phyloP scores from a whole-genome alignment of 2,113 vertebrate species.

The Thryonomys swinderianus region DNA sequence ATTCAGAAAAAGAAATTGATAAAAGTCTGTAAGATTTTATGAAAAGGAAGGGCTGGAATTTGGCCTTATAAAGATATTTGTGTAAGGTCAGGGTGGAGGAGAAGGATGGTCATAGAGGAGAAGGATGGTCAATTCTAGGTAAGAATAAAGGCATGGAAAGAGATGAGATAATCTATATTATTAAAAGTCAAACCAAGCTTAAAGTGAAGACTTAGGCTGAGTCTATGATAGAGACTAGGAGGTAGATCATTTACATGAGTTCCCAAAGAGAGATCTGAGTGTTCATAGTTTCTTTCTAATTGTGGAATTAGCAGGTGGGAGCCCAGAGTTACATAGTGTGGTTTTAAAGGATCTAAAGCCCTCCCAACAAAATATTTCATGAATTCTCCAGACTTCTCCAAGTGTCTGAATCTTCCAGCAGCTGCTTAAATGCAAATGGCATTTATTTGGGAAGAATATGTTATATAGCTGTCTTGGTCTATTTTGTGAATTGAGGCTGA shows the following conservation, averaged over 20 bases:
- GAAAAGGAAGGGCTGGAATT: neutral
- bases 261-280: slow-evolving; percentile 6
- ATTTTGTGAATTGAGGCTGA: neutral
- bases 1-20: slow-evolving; percentile 9
- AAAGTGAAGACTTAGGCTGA: slow-evolving; percentile 7
- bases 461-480: neutral
- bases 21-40: slow-evolving; percentile 5
- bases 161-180: neutral
- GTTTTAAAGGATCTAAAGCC: neutral
- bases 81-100: neutral
- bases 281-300: neutral
- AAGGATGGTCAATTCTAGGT: neutral
- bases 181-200: neutral
- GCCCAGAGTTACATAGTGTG: neutral
- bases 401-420: neutral
- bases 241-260: neutral
- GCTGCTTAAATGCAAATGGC: neutral
- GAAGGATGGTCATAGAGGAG: neutral
- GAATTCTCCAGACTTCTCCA: neutral
- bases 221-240: neutral
- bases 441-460: slow-evolving; percentile 21
- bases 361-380: slow-evolving; percentile 20
- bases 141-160: neutral
- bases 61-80: neutral
- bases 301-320: neutral